A percentile compares a stretch with the other conserved stretches of the same genome.
These are phyloP conservation scores for Tetramorium parvispinum DNA, from an alignment of 1,140 invertebrate genomes.

Conservation along the genomic window DNA sequence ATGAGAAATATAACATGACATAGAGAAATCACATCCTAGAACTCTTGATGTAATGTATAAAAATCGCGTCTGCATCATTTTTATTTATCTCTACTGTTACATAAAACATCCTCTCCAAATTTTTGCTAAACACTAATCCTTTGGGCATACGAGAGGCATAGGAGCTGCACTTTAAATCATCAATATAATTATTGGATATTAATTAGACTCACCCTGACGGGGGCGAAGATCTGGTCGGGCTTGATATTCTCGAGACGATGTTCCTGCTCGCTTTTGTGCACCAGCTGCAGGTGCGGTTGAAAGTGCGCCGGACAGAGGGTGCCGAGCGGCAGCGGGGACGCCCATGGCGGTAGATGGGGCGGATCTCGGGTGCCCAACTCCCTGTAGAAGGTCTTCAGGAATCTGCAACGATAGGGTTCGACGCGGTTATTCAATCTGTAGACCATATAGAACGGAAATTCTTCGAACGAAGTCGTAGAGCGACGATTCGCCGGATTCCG, in stretches of 20 bases:
- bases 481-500: slow-evolving; percentile 15
- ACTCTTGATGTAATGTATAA: background rate
- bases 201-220: slow-evolving; percentile 81
- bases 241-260: slow-evolving; percentile 82
- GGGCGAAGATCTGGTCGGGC: slow-evolving; percentile 84
- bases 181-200: background rate
- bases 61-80: background rate
- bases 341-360: slow-evolving; percentile 83
- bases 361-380: slow-evolving; percentile 84
- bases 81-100: background rate
- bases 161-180: background rate
- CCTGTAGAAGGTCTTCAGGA: slow-evolving; percentile 84
- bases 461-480: slow-evolving; percentile 43
- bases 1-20: background rate
- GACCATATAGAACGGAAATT: slow-evolving; percentile 29
- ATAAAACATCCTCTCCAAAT: background rate
- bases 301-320: slow-evolving; percentile 84
- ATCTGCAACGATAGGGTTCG: slow-evolving; percentile 73
- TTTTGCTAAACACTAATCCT: background rate
- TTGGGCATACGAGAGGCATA: background rate
- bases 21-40: background rate
- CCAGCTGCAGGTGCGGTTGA: slow-evolving; percentile 84
- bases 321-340: slow-evolving; percentile 82
- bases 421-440: slow-evolving; percentile 43
- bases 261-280: slow-evolving; percentile 81